A percentile compares a stretch with the other conserved stretches of the same genome.
These are phyloP conservation scores for Menura novaehollandiae DNA, from an alignment of 2,113 vertebrate genomes.

Conservation along the genomic window DNA sequence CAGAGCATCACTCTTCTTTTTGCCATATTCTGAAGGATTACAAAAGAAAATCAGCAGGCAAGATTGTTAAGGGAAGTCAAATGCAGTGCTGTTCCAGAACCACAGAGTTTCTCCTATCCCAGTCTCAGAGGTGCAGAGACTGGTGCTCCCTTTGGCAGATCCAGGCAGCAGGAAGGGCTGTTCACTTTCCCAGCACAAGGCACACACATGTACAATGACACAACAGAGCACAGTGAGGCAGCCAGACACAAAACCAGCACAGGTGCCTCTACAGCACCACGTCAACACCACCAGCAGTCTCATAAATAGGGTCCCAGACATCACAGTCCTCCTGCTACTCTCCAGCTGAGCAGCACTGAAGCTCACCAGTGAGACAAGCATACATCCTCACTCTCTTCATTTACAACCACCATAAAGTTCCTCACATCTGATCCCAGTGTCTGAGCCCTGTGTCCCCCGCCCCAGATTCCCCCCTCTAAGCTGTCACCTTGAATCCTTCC, in stretches of 20 bases:
- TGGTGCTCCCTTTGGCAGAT: neutral
- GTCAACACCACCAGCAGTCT: neutral
- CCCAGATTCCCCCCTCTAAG: neutral
- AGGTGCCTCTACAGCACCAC: neutral
- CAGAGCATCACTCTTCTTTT: neutral
- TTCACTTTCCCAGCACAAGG: rapidly evolving
- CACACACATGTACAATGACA: neutral
- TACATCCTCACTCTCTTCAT: neutral
- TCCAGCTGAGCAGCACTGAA: neutral
- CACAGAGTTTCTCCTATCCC: rapidly evolving
- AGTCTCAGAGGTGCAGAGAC: neutral
- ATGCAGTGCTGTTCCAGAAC: neutral
- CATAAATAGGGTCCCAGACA: rapidly evolving
- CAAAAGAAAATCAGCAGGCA: neutral
- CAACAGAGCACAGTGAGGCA: neutral
- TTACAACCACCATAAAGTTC: neutral
- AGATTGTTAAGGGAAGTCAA: neutral
- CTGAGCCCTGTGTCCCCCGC: rapidly evolving
- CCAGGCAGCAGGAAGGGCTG: neutral
- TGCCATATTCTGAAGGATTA: neutral
- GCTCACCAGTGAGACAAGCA: neutral
- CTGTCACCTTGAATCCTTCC: neutral
- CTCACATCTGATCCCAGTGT: neutral
- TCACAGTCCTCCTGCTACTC: neutral
- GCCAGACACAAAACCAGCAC: neutral